Evolutionary conservation across 1,140 invertebrate species (phyloP).

Genomic region (Brachionus rotundiformis): DNA sequence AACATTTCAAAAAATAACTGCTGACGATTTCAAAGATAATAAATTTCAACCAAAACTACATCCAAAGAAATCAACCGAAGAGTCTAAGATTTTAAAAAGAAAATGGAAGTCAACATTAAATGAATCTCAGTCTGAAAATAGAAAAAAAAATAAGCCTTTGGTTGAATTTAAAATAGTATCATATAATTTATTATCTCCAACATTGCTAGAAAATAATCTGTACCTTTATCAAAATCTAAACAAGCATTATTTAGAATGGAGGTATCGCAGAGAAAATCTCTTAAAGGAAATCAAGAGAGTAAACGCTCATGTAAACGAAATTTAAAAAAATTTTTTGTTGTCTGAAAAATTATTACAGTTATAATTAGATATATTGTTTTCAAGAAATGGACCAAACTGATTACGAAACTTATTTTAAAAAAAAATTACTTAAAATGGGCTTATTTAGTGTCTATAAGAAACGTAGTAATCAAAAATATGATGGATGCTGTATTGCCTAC

Average conservation of each 20-base stretch:
- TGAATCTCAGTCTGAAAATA: neutral
- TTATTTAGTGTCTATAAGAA: constrained; percentile 7
- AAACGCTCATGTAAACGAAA: constrained; percentile 75
- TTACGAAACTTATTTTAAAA: constrained; percentile 11
- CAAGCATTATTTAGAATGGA: constrained; percentile 71
- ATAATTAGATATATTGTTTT: constrained; percentile 38
- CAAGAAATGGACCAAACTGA: constrained; percentile 47
- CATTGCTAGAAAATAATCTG: constrained; percentile 73
- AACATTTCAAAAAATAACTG: too few species aligned
- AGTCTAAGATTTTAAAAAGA: neutral
- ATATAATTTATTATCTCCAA: constrained; percentile 86
- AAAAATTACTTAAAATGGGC: neutral
- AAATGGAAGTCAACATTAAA: neutral
- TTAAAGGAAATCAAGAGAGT: constrained; percentile 72
- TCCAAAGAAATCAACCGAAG: neutral
- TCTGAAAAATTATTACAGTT: too few species aligned
- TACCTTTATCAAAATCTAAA: constrained; percentile 74
- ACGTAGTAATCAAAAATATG: neutral
- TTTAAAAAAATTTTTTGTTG: too few species aligned
- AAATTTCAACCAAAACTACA: too few species aligned
- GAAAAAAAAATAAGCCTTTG: neutral
- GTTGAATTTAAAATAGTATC: constrained; percentile 31
- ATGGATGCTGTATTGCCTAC: constrained; percentile 41
- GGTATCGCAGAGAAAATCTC: constrained; percentile 71
- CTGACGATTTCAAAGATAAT: too few species aligned